phyloP scores from a whole-genome alignment of 2,888 invertebrate genomes.

The Rutpela maculata region DNA sequence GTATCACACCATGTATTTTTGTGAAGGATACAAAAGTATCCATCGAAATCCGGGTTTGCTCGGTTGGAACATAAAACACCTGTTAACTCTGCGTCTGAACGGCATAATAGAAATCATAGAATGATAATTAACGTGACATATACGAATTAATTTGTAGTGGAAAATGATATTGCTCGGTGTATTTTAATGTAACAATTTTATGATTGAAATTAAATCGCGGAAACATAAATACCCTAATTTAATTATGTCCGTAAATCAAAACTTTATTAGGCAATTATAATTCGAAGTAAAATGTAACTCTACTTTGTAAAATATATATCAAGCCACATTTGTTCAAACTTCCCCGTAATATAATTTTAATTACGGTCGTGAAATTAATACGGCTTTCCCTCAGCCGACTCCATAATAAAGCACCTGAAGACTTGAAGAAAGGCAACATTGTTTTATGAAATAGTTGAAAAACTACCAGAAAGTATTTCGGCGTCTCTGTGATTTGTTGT shows the following conservation, averaged over 20 bases:
- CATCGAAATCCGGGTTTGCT: no score
- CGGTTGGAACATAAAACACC: no score
- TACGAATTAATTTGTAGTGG: constrained; percentile 16
- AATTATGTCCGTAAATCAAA: constrained; percentile 53
- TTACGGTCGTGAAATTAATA: constrained; percentile 29
- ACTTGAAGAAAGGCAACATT: not conserved
- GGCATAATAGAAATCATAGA: not conserved
- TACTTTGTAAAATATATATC: constrained; percentile 45
- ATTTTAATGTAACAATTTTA: constrained; percentile 49
- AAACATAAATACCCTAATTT: constrained; percentile 49
- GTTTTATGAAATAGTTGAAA: constrained; percentile 12
- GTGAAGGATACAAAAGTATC: no score
- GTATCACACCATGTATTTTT: no score
- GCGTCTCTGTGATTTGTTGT: constrained; percentile 37
- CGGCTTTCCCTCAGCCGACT: not conserved
- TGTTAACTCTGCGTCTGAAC: not conserved
- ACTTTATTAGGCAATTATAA: constrained; percentile 54
- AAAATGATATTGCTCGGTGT: constrained; percentile 13
- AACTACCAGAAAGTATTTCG: constrained; percentile 36
- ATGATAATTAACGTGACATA: not conserved
- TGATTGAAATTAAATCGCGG: constrained; percentile 51
- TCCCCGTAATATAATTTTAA: constrained; percentile 38
- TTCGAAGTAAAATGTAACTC: constrained; percentile 46
- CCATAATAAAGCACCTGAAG: constrained; percentile 25
- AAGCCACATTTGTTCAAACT: constrained; percentile 31